phyloP scores from a whole-genome alignment of 1,140 invertebrate genomes.

The Colletes gigas region DNA sequence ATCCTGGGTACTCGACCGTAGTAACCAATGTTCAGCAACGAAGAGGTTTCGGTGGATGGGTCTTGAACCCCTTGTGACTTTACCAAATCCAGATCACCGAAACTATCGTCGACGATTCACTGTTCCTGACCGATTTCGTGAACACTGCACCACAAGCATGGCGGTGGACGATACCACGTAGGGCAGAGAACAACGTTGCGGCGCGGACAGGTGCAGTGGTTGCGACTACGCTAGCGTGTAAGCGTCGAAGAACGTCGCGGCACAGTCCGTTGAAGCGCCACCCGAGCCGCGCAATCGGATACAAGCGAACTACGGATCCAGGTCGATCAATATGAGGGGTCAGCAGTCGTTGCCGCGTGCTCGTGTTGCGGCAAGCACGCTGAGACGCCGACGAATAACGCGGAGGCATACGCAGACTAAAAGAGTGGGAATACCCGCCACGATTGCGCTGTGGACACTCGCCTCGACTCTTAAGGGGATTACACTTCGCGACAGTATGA shows the following conservation, averaged over 20 bases:
- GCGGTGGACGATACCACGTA: conserved; percentile 42
- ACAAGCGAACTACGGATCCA: conserved; percentile 53
- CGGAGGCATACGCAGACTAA: neutral
- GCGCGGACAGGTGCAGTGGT: conserved; percentile 12
- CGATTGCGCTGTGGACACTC: conserved; percentile 16
- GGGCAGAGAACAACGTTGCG: conserved; percentile 16
- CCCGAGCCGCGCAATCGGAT: conserved; percentile 49
- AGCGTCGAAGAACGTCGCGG: conserved; percentile 22
- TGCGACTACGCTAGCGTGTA: conserved; percentile 46
- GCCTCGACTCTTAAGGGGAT: no score
- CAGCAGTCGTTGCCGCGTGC: conserved; percentile 53
- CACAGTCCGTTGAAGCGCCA: conserved; percentile 39
- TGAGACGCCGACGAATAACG: neutral
- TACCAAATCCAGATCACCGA: neutral
- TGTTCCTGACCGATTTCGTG: neutral
- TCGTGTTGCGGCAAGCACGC: conserved; percentile 53
- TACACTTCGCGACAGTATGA: no score
- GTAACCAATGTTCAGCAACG: neutral
- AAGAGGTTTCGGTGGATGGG: no score
- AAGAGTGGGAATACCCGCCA: neutral
- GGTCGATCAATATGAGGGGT: conserved; percentile 63
- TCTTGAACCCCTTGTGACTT: neutral
- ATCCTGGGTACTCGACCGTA: conserved; percentile 19
- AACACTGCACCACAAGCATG: conserved; percentile 41
- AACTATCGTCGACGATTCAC: neutral